These are phyloP conservation scores for Xenopus laevis DNA, from an alignment of 2,113 vertebrate species.

Conservation along the genomic window DNA sequence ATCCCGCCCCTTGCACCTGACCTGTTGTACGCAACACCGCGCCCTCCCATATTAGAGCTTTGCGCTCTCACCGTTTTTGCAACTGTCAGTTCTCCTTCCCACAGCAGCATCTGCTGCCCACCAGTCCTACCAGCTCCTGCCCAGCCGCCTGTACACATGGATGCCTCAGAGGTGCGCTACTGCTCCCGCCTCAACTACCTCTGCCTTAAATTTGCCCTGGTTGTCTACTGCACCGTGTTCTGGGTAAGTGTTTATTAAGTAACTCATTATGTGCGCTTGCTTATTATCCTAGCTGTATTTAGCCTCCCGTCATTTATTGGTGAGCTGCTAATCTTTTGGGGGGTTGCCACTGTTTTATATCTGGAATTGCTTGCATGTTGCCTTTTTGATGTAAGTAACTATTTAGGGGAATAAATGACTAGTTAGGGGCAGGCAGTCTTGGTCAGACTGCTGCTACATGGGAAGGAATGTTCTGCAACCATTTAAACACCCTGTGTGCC, in stretches of 20 bases:
- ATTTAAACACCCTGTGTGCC: background rate
- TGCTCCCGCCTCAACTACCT: conserved; percentile 72
- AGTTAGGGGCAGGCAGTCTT: no score
- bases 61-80: background rate
- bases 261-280: no score
- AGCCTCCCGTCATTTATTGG: no score
- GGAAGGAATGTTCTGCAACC: no score
- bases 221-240: conserved; percentile 72
- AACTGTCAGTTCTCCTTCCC: background rate
- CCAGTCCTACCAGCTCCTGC: background rate
- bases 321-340: no score
- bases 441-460: no score
- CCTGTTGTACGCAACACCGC: background rate
- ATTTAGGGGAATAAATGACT: no score
- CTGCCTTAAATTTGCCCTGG: conserved; percentile 73
- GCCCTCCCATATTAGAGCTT: background rate
- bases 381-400: no score
- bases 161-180: conserved; percentile 68
- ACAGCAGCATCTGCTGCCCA: background rate
- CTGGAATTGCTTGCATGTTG: no score
- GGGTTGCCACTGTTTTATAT: background rate
- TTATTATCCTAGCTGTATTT: no score
- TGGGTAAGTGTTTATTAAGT: conserved; percentile 69
- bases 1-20: conserved; percentile 1
- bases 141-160: conserved; percentile 47